These are phyloP conservation scores for Bombus balteatus DNA, from an alignment of 1,140 invertebrate genomes.

Conservation along the genomic window DNA sequence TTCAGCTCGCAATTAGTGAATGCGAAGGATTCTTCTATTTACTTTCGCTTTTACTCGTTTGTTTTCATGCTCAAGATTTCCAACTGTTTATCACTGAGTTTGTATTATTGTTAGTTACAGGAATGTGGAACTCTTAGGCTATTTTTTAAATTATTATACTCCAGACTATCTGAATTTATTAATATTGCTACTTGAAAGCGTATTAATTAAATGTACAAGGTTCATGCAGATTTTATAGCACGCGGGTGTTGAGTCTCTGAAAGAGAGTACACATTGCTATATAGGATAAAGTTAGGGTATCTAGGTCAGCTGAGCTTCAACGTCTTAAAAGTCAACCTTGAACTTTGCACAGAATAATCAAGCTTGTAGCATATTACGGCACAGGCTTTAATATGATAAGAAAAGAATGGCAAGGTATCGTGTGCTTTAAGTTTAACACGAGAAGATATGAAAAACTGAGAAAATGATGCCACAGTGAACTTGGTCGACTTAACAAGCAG, in stretches of 20 bases:
- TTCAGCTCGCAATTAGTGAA: neutral
- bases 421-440: no score
- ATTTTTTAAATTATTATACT: no score
- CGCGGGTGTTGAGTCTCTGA: neutral
- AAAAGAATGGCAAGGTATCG: neutral
- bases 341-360: neutral
- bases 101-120: no score
- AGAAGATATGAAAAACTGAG: neutral
- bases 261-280: neutral
- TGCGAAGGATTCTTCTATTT: neutral
- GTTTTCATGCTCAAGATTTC: fast-evolving
- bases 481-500: neutral
- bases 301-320: neutral
- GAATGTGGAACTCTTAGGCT: no score
- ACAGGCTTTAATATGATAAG: neutral
- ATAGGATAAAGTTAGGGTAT: neutral
- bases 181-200: no score
- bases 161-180: neutral
- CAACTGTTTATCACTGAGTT: no score
- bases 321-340: neutral
- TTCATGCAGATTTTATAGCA: neutral
- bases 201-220: no score
- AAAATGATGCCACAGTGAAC: fast-evolving
- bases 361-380: neutral
- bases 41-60: neutral